These are phyloP conservation scores for Artibeus jamaicensis DNA, from an alignment of 2,797 vertebrate species.

Conservation along the genomic window DNA sequence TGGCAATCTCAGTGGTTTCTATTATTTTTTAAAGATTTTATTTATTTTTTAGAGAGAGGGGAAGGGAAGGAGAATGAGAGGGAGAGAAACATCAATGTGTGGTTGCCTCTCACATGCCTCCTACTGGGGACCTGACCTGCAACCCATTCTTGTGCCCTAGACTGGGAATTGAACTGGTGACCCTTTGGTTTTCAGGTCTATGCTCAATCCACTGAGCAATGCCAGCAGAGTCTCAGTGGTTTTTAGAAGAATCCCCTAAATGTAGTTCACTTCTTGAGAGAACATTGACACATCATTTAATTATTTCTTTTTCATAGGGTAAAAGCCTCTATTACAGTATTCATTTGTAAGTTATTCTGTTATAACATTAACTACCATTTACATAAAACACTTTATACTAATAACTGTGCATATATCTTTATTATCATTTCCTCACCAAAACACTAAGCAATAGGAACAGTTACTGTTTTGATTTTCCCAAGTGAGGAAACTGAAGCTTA, in stretches of 20 bases:
- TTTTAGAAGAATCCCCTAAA: neutral
- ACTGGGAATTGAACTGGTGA: too few species aligned
- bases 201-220: too few species aligned
- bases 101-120: too few species aligned
- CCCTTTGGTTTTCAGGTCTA: too few species aligned
- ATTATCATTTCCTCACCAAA: neutral
- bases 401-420: neutral
- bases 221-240: neutral
- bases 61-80: too few species aligned
- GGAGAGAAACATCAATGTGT: too few species aligned
- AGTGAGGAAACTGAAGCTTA: neutral
- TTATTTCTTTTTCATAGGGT: neutral
- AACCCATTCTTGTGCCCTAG: too few species aligned
- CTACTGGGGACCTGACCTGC: too few species aligned
- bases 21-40: too few species aligned
- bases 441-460: neutral
- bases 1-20: neutral
- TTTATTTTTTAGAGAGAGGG: too few species aligned
- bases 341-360: neutral
- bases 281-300: neutral
- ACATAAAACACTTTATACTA: neutral
- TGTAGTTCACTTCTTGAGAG: neutral
- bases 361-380: neutral
- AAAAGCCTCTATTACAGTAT: neutral
- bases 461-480: neutral